Conservation (phyloP, 2,113 vertebrate species). For the Seriola dumerili region DNA sequence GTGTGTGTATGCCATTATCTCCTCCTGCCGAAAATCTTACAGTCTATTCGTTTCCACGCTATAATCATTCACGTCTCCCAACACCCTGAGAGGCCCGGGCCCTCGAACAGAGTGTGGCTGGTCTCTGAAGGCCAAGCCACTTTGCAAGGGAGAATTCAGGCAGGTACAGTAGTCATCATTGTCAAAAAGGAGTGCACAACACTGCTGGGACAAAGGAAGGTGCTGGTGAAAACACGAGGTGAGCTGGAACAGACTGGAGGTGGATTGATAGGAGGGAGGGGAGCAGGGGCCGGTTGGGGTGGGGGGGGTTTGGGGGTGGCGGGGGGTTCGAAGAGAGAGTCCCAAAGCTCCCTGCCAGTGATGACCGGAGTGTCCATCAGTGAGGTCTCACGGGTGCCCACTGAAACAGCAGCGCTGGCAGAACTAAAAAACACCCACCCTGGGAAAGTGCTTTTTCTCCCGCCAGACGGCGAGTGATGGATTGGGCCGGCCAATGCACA, state of each 20-base stretch:
- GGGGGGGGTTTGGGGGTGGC: background rate
- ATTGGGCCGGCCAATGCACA: slow-evolving; percentile 78
- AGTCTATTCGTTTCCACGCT: slow-evolving; percentile 26
- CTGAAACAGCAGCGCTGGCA: slow-evolving; percentile 83
- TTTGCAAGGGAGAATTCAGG: slow-evolving; percentile 62
- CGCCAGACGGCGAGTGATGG: slow-evolving; percentile 82
- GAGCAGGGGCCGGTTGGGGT: background rate
- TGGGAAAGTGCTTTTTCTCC: slow-evolving; percentile 86
- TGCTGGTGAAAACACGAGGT: slow-evolving; percentile 74
- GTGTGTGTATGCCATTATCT: background rate
- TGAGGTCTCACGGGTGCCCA: slow-evolving; percentile 82
- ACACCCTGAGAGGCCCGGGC: slow-evolving; percentile 30
- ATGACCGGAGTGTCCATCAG: slow-evolving; percentile 87
- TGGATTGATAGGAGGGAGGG: slow-evolving; percentile 45
- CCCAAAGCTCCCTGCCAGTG: slow-evolving; percentile 79
- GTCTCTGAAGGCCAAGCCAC: slow-evolving; percentile 68
- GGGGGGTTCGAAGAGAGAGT: slow-evolving; percentile 65
- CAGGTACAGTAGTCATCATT: slow-evolving; percentile 68
- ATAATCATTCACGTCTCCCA: slow-evolving; percentile 4
- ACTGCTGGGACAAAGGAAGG: slow-evolving; percentile 77
- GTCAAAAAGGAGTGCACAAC: slow-evolving; percentile 73
- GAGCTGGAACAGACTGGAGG: slow-evolving; percentile 74
- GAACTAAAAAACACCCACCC: slow-evolving; percentile 81
- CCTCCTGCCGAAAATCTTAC: background rate
- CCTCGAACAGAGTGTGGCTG: slow-evolving; percentile 20